Conservation (phyloP, 2,797 vertebrate genomes). For the Cheirogaleus major region DNA sequence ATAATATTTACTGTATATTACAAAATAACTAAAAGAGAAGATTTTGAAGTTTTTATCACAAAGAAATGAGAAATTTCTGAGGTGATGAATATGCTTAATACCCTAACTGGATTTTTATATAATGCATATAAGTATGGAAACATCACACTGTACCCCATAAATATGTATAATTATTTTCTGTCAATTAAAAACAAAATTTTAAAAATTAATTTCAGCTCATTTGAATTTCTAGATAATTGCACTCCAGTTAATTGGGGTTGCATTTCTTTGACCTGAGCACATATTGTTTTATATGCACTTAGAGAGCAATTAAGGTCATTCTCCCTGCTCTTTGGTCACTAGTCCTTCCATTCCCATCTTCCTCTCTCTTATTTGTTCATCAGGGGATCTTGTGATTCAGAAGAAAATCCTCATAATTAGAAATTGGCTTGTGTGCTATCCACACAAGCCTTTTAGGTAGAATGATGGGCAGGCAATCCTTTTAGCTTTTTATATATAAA, state of each 20-base stretch:
- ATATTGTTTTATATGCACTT: not conserved
- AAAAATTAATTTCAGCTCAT: not conserved
- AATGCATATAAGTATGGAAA: not conserved
- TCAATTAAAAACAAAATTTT: not conserved
- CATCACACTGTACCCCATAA: not conserved
- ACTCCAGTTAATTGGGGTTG: not conserved
- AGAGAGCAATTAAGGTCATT: not conserved
- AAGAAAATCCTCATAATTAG: slow-evolving; percentile 58
- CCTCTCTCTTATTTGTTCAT: slow-evolving; percentile 38
- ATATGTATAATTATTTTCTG: not conserved
- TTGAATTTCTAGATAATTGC: not conserved
- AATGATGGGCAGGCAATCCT: slow-evolving; percentile 54
- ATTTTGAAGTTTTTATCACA: not conserved
- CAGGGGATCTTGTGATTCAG: slow-evolving; percentile 49
- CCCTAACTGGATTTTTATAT: not conserved
- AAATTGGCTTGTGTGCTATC: not conserved
- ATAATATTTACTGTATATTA: not conserved
- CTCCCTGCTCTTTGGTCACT: not conserved
- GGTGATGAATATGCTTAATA: not conserved
- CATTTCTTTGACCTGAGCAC: not conserved
- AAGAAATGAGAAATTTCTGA: not conserved
- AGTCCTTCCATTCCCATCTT: not conserved
- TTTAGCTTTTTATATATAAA: slow-evolving; percentile 25
- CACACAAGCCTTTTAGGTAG: slow-evolving; percentile 46
- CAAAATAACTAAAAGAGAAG: not conserved